Percentiles rank a stretch among this genome's conserved stretches.
Conservation (phyloP, 2,888 invertebrate genomes). For the Clistopyga incitator region DNA sequence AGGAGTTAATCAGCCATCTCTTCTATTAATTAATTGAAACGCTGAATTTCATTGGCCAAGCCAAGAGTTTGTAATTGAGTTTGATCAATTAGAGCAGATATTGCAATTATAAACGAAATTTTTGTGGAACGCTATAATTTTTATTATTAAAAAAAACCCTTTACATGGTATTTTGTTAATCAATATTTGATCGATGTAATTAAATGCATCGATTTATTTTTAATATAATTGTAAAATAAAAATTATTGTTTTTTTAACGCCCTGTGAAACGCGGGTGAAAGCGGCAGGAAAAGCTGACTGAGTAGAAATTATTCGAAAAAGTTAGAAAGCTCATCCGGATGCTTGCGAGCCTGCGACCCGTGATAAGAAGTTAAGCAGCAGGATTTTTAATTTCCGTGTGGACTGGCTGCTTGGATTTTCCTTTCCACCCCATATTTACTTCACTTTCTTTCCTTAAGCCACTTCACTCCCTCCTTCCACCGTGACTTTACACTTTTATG, state of each 20-base stretch:
- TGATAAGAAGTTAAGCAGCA: slow-evolving; percentile 69
- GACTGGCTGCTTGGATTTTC: slow-evolving; percentile 29
- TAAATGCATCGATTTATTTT: background rate
- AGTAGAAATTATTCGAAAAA: slow-evolving; percentile 57
- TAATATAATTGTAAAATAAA: background rate
- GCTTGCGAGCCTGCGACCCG: slow-evolving; percentile 58
- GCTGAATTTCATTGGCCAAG: slow-evolving; percentile 8
- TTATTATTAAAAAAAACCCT: no score
- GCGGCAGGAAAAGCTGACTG: slow-evolving; percentile 38
- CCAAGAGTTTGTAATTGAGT: no score
- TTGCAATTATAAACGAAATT: background rate
- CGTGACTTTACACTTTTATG: slow-evolving; percentile 32
- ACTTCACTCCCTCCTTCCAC: background rate
- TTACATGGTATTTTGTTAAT: background rate
- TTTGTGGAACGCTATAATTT: background rate
- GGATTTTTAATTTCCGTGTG: slow-evolving; percentile 67
- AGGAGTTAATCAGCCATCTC: slow-evolving; percentile 45
- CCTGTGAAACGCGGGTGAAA: slow-evolving; percentile 33
- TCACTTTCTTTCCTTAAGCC: background rate
- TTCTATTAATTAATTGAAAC: slow-evolving; percentile 49
- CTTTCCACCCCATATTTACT: background rate
- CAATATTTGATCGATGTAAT: background rate
- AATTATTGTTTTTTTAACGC: slow-evolving; percentile 5
- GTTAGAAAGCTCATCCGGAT: slow-evolving; percentile 30
- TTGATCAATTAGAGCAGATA: slow-evolving; percentile 1